Conservation (phyloP, 2,113 vertebrate genomes). For the Paedocypris sp. region DNA sequence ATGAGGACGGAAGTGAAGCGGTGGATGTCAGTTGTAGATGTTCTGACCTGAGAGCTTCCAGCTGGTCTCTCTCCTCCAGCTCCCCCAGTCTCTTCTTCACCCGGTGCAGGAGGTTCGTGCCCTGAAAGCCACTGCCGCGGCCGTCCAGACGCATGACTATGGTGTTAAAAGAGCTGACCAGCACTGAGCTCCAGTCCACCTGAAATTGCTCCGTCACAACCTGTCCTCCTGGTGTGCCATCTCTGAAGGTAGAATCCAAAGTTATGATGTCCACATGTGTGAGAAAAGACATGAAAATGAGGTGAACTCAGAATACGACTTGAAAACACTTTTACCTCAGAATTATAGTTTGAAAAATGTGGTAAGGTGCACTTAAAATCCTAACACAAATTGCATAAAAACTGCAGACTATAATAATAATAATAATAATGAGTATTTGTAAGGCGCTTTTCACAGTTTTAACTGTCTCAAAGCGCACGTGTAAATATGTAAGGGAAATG, state of each 20-base stretch:
- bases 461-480: too few species aligned
- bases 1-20: not conserved
- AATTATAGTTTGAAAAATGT: too few species aligned
- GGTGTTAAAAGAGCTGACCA: slow-evolving; percentile 81
- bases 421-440: too few species aligned
- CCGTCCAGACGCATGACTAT: slow-evolving; percentile 83
- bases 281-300: too few species aligned
- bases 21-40: not conserved
- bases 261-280: too few species aligned
- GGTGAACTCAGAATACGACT: too few species aligned
- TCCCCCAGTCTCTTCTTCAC: slow-evolving; percentile 70
- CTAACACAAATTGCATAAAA: too few species aligned
- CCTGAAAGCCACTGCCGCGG: slow-evolving; percentile 88
- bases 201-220: slow-evolving; percentile 78
- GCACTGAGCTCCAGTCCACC: slow-evolving; percentile 80
- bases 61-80: slow-evolving; percentile 79
- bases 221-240: slow-evolving; percentile 82
- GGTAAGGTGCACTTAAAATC: too few species aligned
- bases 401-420: too few species aligned
- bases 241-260: slow-evolving; percentile 53
- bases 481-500: too few species aligned
- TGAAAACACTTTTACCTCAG: too few species aligned
- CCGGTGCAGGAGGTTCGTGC: slow-evolving; percentile 83
- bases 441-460: too few species aligned
- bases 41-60: slow-evolving; percentile 76